Percentiles rank a stretch among this genome's conserved stretches.
These are phyloP conservation scores for Phanerotoma sp. DNA, from an alignment of 2,888 invertebrate genomes.

Conservation along the genomic window DNA sequence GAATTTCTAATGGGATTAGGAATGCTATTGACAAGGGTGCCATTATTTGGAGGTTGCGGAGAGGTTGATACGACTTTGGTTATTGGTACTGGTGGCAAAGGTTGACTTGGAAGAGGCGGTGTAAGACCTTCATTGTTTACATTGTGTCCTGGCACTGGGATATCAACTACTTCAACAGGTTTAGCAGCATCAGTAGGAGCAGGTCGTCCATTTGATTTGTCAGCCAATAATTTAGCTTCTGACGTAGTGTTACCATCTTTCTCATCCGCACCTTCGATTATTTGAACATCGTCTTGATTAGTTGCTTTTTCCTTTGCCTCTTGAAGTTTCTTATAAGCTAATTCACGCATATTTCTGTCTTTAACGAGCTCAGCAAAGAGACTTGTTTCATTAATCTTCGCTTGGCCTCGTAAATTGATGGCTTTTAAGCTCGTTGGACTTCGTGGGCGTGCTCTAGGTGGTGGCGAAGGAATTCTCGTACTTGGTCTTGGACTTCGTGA, in stretches of 20 bases:
- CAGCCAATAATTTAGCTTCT: conserved; percentile 37
- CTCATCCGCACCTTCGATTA: conserved; percentile 52
- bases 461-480: conserved; percentile 54
- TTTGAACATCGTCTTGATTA: conserved; percentile 54
- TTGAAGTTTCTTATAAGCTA: conserved; percentile 71
- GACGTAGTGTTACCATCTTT: conserved; percentile 41
- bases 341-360: conserved; percentile 77
- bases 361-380: conserved; percentile 88
- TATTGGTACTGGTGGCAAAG: conserved; percentile 35
- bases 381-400: conserved; percentile 86
- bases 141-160: conserved; percentile 65
- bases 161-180: conserved; percentile 66
- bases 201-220: conserved; percentile 23
- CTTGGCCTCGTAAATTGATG: conserved; percentile 57
- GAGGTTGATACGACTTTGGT: conserved; percentile 43
- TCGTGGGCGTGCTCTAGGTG: conserved; percentile 44
- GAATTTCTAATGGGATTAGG: conserved; percentile 13
- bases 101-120: conserved; percentile 44
- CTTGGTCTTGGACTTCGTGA: conserved; percentile 58
- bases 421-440: conserved; percentile 51
- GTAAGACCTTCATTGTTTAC: conserved; percentile 43
- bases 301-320: conserved; percentile 66
- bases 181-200: conserved; percentile 34
- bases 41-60: conserved; percentile 31
- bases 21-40: background rate